A percentile compares a stretch with the other conserved stretches of the same genome.
phyloP scores from a whole-genome alignment of 2,888 invertebrate species.

The Megalurothrips usitatus region DNA sequence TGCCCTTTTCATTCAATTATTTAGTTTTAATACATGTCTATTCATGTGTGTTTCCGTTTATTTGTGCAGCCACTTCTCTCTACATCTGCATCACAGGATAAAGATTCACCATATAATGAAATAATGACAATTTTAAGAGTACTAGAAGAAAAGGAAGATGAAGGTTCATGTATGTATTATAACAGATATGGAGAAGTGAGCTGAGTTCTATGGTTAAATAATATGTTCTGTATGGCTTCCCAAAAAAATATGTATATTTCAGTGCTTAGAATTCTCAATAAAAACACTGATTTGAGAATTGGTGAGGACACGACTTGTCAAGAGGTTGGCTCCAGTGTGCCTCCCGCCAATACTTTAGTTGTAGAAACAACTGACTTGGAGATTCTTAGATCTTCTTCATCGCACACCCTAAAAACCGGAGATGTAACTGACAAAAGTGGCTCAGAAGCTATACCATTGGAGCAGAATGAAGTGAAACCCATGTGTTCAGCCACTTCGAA shows the following conservation, averaged over 20 bases:
- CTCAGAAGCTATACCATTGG: neutral
- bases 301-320: neutral
- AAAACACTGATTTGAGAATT: neutral
- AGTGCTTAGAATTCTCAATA: neutral
- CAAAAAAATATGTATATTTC: neutral
- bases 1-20: neutral
- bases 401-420: neutral
- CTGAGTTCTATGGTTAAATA: too few relatives aligned
- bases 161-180: neutral
- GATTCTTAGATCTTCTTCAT: neutral
- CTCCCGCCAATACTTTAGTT: neutral
- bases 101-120: slow-evolving; percentile 8
- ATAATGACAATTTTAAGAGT: neutral
- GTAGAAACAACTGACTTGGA: too few relatives aligned
- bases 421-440: neutral
- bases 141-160: slow-evolving; percentile 5
- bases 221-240: neutral
- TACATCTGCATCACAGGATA: too few relatives aligned
- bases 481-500: neutral
- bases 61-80: too few relatives aligned
- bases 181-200: too few relatives aligned
- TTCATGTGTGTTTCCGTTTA: too few relatives aligned
- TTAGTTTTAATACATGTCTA: too few relatives aligned
- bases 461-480: neutral
- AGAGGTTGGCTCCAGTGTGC: neutral